These are phyloP conservation scores for Tyria jacobaeae DNA, from an alignment of 2,888 invertebrate species.

Conservation along the genomic window DNA sequence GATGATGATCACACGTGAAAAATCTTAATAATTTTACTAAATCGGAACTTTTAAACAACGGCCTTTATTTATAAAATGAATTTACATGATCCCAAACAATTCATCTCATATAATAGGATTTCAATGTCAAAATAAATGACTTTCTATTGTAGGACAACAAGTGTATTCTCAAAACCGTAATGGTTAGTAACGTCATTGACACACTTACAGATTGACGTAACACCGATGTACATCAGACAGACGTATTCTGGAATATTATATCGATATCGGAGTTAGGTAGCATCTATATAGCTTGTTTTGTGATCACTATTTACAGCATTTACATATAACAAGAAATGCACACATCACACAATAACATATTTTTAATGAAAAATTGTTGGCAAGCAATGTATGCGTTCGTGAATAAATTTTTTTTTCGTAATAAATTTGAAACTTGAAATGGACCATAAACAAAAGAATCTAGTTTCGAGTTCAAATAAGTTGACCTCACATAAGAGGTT, in stretches of 20 bases:
- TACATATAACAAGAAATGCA: too few species aligned
- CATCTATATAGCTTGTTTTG: not conserved
- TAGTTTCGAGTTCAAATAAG: not conserved
- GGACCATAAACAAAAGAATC: not conserved
- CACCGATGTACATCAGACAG: conserved; percentile 27
- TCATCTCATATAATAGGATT: conserved; percentile 3
- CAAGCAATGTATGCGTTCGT: not conserved
- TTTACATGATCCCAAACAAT: not conserved
- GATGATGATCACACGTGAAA: too few species aligned
- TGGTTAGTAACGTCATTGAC: conserved; percentile 68
- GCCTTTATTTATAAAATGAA: too few species aligned
- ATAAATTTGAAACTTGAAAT: too few species aligned
- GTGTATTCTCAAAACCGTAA: conserved; percentile 37
- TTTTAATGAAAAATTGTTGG: not conserved
- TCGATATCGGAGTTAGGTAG: not conserved
- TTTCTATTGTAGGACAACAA: conserved; percentile 46
- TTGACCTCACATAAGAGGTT: not conserved
- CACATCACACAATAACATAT: not conserved
- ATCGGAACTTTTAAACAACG: too few species aligned
- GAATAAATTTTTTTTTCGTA: not conserved
- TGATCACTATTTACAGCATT: not conserved
- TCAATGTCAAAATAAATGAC: conserved; percentile 50
- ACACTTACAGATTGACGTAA: conserved; percentile 67
- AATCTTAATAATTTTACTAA: too few species aligned
- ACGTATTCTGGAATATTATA: conserved; percentile 13